phyloP scores from a whole-genome alignment of 2,888 invertebrate genomes.

The Apamea sordens region DNA sequence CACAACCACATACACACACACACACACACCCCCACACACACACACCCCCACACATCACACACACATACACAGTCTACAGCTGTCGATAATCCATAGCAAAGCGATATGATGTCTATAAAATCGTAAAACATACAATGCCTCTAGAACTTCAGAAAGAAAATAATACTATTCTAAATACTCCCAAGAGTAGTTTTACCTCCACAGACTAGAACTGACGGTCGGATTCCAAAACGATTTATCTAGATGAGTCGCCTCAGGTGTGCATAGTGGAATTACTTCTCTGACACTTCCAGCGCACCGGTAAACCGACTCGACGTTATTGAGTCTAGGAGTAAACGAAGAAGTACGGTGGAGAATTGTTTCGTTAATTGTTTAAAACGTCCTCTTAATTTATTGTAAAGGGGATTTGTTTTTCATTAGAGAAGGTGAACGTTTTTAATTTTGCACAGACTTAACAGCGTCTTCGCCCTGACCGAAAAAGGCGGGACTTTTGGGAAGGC shows the following conservation, averaged over 20 bases:
- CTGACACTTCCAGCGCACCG: slow-evolving; percentile 24
- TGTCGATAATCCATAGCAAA: neutral
- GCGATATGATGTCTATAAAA: neutral
- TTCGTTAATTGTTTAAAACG: slow-evolving; percentile 38
- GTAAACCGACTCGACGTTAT: slow-evolving; percentile 47
- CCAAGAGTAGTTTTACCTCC: slow-evolving; percentile 10
- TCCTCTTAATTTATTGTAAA: slow-evolving; percentile 22
- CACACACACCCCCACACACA: no score
- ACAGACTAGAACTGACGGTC: slow-evolving; percentile 26
- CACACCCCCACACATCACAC: no score
- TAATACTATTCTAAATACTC: neutral
- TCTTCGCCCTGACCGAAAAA: neutral
- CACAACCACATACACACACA: no score
- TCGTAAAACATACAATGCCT: neutral
- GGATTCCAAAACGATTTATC: slow-evolving; percentile 59
- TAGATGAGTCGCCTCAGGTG: slow-evolving; percentile 62
- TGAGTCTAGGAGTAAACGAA: slow-evolving; percentile 41
- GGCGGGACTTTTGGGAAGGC: no score
- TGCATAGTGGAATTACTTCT: slow-evolving; percentile 58
- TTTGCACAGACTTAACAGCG: no score
- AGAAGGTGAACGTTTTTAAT: no score
- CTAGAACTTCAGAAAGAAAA: neutral
- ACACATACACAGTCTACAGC: neutral
- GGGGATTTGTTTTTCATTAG: neutral
- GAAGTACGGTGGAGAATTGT: slow-evolving; percentile 21